Evolutionary conservation across 2,113 vertebrate genomes (phyloP).

Genomic region (Coturnix japonica): DNA sequence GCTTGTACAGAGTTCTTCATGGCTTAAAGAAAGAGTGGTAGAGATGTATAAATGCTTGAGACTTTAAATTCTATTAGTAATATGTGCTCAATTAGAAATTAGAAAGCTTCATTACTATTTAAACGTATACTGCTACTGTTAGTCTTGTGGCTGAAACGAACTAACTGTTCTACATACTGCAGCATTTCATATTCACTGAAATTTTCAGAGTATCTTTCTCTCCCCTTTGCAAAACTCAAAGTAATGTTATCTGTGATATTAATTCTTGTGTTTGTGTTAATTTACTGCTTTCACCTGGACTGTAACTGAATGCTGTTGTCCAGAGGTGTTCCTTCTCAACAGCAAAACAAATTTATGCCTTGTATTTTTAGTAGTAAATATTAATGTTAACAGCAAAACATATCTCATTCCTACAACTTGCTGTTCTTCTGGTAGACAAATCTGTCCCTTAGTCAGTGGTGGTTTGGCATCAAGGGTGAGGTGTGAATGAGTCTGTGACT

Average conservation of each 20-base stretch:
- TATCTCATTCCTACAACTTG: slow-evolving; percentile 4
- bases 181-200: neutral
- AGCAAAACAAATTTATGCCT: neutral
- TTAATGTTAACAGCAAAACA: neutral
- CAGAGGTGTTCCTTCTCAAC: neutral
- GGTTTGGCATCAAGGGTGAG: slow-evolving; percentile 25
- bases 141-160: neutral
- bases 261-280: neutral
- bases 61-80: neutral
- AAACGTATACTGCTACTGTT: neutral
- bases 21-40: neutral
- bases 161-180: neutral
- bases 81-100: neutral
- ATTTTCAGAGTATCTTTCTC: neutral
- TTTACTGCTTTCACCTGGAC: neutral
- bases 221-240: neutral
- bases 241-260: neutral
- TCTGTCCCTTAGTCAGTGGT: slow-evolving; percentile 17
- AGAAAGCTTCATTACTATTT: slow-evolving; percentile 27
- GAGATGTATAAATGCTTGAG: neutral
- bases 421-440: slow-evolving; percentile 21
- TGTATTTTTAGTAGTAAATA: neutral
- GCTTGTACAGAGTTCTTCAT: neutral
- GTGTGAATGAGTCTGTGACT: slow-evolving; percentile 37
- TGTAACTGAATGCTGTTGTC: neutral